Conservation (phyloP, 2,113 vertebrate genomes). For the Halcyon malimbica region DNA sequence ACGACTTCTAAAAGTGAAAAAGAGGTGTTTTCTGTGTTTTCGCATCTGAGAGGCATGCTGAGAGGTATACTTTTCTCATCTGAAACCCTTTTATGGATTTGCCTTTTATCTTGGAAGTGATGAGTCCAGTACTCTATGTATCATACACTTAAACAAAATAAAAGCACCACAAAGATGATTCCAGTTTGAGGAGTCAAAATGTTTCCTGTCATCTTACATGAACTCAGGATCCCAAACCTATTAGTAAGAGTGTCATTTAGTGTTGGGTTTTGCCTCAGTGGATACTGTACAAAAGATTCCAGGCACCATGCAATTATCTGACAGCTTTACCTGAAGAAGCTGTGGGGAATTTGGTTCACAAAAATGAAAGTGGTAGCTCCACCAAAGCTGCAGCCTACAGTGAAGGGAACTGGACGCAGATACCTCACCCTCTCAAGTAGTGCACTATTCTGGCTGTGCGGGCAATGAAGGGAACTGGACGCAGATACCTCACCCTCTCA, state of each 20-base stretch:
- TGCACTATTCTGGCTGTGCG: not conserved
- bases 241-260: not conserved
- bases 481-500: not conserved
- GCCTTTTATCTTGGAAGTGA: constrained; percentile 40
- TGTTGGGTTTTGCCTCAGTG: fast-evolving
- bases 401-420: not conserved
- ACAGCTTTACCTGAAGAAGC: not conserved
- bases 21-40: not conserved
- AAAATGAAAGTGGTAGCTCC: not conserved
- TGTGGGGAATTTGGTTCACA: not conserved
- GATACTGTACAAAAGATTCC: not conserved
- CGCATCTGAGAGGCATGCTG: not conserved
- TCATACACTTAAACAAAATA: not conserved
- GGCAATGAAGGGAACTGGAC: not conserved
- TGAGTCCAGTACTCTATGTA: not conserved
- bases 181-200: not conserved
- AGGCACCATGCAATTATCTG: not conserved
- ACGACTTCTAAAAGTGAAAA: not conserved
- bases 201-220: not conserved
- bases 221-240: not conserved
- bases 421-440: not conserved
- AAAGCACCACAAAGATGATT: constrained; percentile 31
- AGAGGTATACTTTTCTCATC: not conserved
- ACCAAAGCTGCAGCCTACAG: not conserved
- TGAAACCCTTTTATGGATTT: not conserved